These are phyloP conservation scores for Jordanella pulchra DNA, from an alignment of 2,797 vertebrate genomes.

Conservation along the genomic window DNA sequence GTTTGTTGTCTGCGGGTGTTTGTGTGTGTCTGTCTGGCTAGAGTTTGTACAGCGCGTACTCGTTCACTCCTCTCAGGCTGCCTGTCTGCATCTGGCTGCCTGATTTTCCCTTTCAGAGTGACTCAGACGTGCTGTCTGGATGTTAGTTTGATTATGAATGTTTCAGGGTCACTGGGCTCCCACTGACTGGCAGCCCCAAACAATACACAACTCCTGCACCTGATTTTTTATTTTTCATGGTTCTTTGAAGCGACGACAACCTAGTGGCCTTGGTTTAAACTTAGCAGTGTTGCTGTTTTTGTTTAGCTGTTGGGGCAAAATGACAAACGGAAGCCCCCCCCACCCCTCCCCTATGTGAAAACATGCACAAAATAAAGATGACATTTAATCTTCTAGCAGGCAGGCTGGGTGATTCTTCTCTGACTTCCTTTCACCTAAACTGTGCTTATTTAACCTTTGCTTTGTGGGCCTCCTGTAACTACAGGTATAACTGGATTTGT, in stretches of 20 bases:
- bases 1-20: slow-evolving; percentile 28
- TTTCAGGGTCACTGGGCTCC: slow-evolving; percentile 69
- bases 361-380: slow-evolving; percentile 2
- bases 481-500: not conserved
- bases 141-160: slow-evolving; percentile 61
- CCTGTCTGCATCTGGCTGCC: slow-evolving; percentile 55
- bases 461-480: not conserved
- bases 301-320: not conserved
- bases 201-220: slow-evolving; percentile 39
- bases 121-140: slow-evolving; percentile 75
- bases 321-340: slow-evolving; percentile 6
- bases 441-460: not conserved
- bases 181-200: slow-evolving; percentile 42
- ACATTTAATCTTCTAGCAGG: not conserved
- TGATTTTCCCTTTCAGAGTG: slow-evolving; percentile 70
- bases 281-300: not conserved
- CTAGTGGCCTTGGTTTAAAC: not conserved
- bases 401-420: not conserved
- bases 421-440: too few species aligned
- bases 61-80: slow-evolving; percentile 51
- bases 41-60: slow-evolving; percentile 41
- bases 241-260: slow-evolving; percentile 14
- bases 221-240: slow-evolving; percentile 13
- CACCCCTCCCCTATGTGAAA: slow-evolving; percentile 6
- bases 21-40: slow-evolving; percentile 32